These are phyloP conservation scores for Natator depressus DNA, from an alignment of 2,113 vertebrate genomes.

Conservation along the genomic window DNA sequence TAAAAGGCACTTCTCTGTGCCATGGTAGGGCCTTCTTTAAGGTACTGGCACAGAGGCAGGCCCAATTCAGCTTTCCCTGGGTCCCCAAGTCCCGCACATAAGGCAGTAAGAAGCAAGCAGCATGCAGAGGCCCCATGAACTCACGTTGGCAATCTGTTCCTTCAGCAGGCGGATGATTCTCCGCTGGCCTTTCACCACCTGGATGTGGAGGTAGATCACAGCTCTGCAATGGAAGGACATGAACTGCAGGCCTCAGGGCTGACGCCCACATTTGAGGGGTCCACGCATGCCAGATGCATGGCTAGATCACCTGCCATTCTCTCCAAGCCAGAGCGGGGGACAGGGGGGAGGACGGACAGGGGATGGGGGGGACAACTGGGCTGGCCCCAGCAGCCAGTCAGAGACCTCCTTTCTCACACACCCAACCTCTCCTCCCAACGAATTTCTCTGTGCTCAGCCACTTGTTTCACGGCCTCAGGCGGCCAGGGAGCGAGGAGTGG, in stretches of 20 bases:
- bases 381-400: neutral
- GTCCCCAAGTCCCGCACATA: neutral
- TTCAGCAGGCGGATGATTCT: slow-evolving; percentile 87
- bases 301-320: neutral
- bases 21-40: neutral
- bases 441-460: neutral
- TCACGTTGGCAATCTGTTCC: slow-evolving; percentile 92
- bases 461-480: no score
- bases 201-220: slow-evolving; percentile 90
- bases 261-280: neutral
- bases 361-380: neutral
- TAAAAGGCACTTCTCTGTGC: neutral
- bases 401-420: neutral
- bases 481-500: no score
- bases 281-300: neutral
- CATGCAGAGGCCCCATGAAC: neutral
- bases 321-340: neutral
- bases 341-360: no score
- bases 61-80: neutral
- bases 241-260: neutral
- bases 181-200: slow-evolving; percentile 89
- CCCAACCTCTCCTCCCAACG: neutral
- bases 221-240: slow-evolving; percentile 74
- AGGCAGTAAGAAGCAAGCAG: neutral
- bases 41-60: neutral